A percentile compares a stretch with the other conserved stretches of the same genome.
Conservation (phyloP, 2,888 invertebrate species). For the Nysson spinosus region DNA sequence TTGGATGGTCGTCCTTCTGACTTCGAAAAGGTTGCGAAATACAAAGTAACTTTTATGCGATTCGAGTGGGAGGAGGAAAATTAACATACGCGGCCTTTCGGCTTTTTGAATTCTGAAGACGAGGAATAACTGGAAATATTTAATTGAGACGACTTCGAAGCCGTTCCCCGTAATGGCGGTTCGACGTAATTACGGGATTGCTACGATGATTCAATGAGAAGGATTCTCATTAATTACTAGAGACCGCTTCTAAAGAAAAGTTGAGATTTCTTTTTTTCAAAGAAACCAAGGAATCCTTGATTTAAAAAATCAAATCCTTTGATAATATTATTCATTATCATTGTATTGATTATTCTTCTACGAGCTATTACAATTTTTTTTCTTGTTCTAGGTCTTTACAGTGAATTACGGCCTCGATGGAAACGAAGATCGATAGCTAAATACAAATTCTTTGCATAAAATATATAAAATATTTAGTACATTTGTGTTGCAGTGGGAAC, state of each 20-base stretch:
- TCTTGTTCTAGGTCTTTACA: background rate
- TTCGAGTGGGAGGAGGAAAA: background rate
- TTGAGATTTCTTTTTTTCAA: background rate
- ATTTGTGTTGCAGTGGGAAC: no score
- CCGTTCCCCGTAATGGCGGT: background rate
- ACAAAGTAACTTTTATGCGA: background rate
- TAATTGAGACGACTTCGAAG: background rate
- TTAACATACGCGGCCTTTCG: background rate
- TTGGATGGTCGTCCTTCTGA: no score
- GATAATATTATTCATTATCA: background rate
- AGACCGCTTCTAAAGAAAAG: background rate
- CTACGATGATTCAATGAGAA: conserved; percentile 9
- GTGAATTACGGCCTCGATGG: background rate
- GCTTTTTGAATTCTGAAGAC: background rate
- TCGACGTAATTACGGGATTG: conserved; percentile 4
- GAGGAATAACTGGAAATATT: background rate
- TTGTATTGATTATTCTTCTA: no score
- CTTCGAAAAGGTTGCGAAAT: no score
- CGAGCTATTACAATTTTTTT: no score
- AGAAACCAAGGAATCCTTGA: background rate
- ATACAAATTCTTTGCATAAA: no score
- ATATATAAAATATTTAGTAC: no score
- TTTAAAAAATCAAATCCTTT: no score
- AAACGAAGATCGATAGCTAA: no score
- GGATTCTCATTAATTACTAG: conserved; percentile 13